phyloP scores from a whole-genome alignment of 2,888 invertebrate genomes.

The Graphium colonna region DNA sequence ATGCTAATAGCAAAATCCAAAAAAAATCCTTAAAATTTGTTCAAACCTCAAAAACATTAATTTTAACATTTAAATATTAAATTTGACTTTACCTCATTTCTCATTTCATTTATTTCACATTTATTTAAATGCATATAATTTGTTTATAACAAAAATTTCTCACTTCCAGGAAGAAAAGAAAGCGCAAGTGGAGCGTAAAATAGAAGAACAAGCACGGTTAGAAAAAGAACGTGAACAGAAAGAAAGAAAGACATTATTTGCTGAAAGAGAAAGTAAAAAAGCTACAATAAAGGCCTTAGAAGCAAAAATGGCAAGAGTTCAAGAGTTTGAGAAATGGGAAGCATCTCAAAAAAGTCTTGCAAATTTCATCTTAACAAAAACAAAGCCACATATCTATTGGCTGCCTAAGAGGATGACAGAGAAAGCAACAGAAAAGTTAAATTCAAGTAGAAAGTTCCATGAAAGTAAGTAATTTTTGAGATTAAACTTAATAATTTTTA shows the following conservation, averaged over 20 bases:
- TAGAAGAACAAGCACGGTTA: conserved; percentile 93
- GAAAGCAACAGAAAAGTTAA: conserved; percentile 83
- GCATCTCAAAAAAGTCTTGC: conserved; percentile 84
- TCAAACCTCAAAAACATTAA: too few relatives aligned
- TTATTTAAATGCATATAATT: too few relatives aligned
- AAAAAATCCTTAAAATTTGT: too few relatives aligned
- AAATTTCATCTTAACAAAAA: conserved; percentile 92
- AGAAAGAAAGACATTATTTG: conserved; percentile 91
- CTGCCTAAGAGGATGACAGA: conserved; percentile 89
- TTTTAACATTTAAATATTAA: too few relatives aligned
- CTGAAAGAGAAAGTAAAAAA: conserved; percentile 92
- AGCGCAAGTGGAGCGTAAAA: conserved; percentile 93
- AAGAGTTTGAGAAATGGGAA: conserved; percentile 95
- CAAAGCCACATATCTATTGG: conserved; percentile 93
- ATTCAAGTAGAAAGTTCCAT: conserved; percentile 81
- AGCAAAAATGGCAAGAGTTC: conserved; percentile 92
- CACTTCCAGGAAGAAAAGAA: conserved; percentile 75
- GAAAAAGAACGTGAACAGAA: conserved; percentile 91
- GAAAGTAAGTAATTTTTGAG: conserved; percentile 77
- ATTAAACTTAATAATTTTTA: too few relatives aligned
- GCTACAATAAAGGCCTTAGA: conserved; percentile 93
- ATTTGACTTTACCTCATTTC: too few relatives aligned
- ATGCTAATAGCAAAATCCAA: too few relatives aligned
- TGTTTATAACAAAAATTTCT: too few relatives aligned
- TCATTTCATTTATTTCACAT: too few relatives aligned